Conservation (phyloP, 2,888 invertebrate species). For the Mythimna lalbum region DNA sequence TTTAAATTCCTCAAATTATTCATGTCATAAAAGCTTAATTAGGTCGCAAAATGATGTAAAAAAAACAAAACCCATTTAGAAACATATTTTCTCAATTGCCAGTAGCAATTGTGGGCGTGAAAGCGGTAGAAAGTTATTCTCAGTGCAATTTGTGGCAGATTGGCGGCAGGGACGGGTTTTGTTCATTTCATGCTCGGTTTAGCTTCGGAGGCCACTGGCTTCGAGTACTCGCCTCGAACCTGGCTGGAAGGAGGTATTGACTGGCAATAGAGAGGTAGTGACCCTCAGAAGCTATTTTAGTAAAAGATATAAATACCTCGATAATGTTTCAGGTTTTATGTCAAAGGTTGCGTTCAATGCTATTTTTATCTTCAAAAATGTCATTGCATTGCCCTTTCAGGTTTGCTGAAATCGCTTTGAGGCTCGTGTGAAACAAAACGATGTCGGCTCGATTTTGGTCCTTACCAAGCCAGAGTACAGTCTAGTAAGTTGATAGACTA, state of each 20-base stretch:
- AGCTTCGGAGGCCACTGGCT: conserved; percentile 20
- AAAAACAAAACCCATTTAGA: not conserved
- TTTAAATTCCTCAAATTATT: no score
- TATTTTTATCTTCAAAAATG: conserved; percentile 8
- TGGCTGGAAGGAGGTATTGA: conserved; percentile 2
- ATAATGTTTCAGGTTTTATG: not conserved
- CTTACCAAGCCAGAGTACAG: no score
- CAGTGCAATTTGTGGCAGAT: conserved; percentile 49
- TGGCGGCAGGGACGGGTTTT: conserved; percentile 26
- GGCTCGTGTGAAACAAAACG: no score
- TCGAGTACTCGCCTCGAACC: conserved; percentile 13
- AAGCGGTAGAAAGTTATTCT: conserved; percentile 32
- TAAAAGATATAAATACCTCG: not conserved
- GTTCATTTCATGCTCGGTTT: conserved; percentile 55
- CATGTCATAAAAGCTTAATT: no score
- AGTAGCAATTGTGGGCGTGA: conserved; percentile 2
- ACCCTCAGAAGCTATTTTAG: not conserved
- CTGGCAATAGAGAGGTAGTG: not conserved
- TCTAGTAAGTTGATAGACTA: no score
- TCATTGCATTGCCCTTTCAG: not conserved
- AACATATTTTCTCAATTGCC: conserved; percentile 10
- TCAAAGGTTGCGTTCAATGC: not conserved
- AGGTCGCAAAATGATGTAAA: not conserved
- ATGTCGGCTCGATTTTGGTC: no score
- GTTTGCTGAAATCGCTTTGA: no score